Evolutionary conservation across 2,888 invertebrate genomes (phyloP).

Genomic region (Troides helena): DNA sequence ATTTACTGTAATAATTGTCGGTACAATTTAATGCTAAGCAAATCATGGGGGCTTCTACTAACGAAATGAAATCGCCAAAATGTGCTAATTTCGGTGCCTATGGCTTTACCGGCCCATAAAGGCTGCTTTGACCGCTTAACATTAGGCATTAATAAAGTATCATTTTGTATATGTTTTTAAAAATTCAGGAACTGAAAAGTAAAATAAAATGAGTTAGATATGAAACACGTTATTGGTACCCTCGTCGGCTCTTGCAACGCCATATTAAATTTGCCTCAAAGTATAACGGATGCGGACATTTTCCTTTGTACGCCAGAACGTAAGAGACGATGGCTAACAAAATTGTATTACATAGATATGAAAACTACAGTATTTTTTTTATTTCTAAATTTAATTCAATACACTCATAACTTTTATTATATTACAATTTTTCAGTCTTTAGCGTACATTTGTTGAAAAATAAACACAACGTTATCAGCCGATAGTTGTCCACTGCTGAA

Average conservation of each 20-base stretch:
- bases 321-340: background rate
- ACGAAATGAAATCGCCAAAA: no score
- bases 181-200: background rate
- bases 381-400: background rate
- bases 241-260: slow-evolving; percentile 7
- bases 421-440: no score
- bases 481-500: no score
- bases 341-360: slow-evolving; percentile 4
- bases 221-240: slow-evolving; percentile 12
- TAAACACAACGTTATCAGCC: no score
- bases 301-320: slow-evolving; percentile 1
- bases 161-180: background rate
- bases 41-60: no score
- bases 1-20: no score
- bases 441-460: no score
- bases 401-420: background rate
- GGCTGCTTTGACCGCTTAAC: no score
- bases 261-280: slow-evolving; percentile 19
- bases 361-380: background rate
- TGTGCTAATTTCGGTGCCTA: no score
- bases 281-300: slow-evolving; percentile 12
- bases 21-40: no score
- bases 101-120: no score
- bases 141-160: no score
- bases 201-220: background rate